Evolutionary conservation across 2,113 vertebrate species (phyloP).

Genomic region (Indicator indicator): DNA sequence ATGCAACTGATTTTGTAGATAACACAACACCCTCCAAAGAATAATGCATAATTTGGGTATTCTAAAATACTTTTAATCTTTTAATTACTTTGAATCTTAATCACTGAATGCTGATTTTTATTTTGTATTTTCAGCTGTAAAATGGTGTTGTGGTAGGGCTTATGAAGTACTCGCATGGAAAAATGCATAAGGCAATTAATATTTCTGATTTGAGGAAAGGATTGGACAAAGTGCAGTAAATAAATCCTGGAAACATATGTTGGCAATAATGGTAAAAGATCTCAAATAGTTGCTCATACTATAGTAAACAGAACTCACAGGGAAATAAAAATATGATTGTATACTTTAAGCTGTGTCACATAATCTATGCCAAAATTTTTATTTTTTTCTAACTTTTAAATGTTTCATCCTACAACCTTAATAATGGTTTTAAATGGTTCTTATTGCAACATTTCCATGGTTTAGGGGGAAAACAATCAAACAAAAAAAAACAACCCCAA

Average conservation of each 20-base stretch:
- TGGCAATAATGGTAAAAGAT: not conserved
- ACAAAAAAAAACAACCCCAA: too few species aligned
- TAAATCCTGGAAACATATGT: not conserved
- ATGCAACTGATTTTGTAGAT: not conserved
- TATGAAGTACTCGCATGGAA: not conserved
- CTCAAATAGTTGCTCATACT: not conserved
- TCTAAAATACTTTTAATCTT: not conserved
- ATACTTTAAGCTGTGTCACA: not conserved
- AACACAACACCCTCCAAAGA: not conserved
- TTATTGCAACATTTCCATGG: not conserved
- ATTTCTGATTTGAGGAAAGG: not conserved
- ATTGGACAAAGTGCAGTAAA: not conserved
- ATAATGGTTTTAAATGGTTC: not conserved
- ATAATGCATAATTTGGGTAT: not conserved
- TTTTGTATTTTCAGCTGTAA: not conserved
- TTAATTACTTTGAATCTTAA: not conserved
- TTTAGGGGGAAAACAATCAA: fast-evolving
- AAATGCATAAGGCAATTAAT: not conserved
- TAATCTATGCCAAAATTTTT: not conserved
- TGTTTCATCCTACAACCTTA: not conserved
- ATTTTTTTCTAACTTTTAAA: not conserved
- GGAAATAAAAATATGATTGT: not conserved
- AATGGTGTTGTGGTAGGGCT: not conserved
- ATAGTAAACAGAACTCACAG: not conserved
- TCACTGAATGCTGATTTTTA: not conserved